Conservation (phyloP, 2,797 vertebrate species). For the Sebastes iracundus region DNA sequence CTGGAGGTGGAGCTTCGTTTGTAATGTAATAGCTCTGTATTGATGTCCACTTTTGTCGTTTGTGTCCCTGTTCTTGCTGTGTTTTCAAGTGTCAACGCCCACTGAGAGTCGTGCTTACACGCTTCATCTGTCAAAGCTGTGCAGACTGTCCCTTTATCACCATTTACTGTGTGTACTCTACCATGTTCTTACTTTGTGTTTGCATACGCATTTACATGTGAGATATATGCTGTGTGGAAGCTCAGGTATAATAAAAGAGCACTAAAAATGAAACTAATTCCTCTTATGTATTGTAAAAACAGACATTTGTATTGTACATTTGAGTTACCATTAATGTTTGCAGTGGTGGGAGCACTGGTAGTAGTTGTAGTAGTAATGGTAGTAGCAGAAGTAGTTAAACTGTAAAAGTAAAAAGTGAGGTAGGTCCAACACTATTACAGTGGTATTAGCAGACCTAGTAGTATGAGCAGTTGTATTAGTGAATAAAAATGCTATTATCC, state of each 20-base stretch:
- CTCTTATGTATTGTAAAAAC: neutral
- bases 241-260: neutral
- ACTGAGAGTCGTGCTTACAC: neutral
- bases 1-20: slow-evolving; percentile 25
- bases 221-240: neutral
- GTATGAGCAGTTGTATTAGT: neutral
- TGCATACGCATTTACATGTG: slow-evolving; percentile 46
- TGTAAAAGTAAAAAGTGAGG: neutral
- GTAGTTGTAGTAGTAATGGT: neutral
- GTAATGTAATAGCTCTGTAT: slow-evolving; percentile 51
- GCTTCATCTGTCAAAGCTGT: neutral
- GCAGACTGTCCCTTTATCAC: neutral
- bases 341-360: neutral
- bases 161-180: neutral
- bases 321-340: neutral
- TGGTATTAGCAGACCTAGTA: neutral
- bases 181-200: slow-evolving; percentile 17
- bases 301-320: neutral
- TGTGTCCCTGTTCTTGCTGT: slow-evolving; percentile 19
- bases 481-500: neutral
- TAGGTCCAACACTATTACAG: neutral
- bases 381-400: neutral
- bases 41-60: slow-evolving; percentile 33
- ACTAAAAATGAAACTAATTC: neutral
- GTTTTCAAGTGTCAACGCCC: slow-evolving; percentile 18